Percentiles rank a stretch among this genome's conserved stretches.
phyloP scores from a whole-genome alignment of 2,888 invertebrate species.

The Rhopalosiphum nymphaeae region DNA sequence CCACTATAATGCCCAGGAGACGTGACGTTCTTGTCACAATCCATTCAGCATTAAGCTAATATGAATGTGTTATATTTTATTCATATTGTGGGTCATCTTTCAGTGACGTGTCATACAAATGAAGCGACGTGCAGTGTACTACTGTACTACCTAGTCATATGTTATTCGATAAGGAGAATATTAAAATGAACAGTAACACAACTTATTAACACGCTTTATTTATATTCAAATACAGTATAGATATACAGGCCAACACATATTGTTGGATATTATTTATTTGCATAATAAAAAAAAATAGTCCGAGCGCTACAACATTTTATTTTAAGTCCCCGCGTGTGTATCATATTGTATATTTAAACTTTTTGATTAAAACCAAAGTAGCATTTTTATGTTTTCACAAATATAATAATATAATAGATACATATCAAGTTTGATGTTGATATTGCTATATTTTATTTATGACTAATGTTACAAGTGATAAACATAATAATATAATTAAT shows the following conservation, averaged over 20 bases:
- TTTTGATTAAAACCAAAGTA: not conserved
- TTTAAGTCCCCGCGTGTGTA: not conserved
- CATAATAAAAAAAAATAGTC: not conserved
- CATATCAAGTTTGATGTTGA: not conserved
- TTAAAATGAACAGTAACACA: not conserved
- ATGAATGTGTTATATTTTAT: not conserved
- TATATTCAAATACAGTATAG: not conserved
- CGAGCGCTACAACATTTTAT: not conserved
- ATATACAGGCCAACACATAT: too few species aligned
- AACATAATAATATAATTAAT: not conserved
- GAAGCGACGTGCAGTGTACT: not conserved
- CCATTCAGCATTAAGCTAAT: not conserved
- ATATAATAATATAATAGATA: not conserved
- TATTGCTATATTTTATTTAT: not conserved
- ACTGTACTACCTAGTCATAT: not conserved
- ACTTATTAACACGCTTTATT: not conserved
- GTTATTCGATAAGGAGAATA: not conserved
- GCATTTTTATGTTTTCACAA: not conserved
- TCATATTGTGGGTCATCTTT: not conserved
- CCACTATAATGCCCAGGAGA: not conserved
- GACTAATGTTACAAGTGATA: not conserved
- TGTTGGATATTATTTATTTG: too few species aligned
- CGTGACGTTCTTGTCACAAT: slow-evolving; percentile 19
- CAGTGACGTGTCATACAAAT: not conserved
- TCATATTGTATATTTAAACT: not conserved